phyloP scores from a whole-genome alignment of 2,888 invertebrate genomes.

The Molanna angustata region DNA sequence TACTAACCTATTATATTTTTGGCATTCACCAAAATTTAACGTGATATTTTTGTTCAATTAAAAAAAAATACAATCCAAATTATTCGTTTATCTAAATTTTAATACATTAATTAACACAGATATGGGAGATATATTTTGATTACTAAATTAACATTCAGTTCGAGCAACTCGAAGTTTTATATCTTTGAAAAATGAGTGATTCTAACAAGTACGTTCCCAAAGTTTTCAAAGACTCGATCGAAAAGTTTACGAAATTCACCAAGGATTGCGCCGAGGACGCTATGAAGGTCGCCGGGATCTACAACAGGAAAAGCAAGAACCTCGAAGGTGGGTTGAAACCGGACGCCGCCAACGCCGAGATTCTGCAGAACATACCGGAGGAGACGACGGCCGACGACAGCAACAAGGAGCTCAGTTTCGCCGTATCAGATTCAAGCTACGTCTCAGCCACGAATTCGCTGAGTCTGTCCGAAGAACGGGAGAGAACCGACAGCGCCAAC shows the following conservation, averaged over 20 bases:
- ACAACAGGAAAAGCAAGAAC: too few relatives aligned
- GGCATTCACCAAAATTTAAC: too few relatives aligned
- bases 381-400: too few relatives aligned
- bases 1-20: too few relatives aligned
- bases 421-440: background rate
- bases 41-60: too few relatives aligned
- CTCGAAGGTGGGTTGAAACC: background rate
- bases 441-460: background rate
- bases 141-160: too few relatives aligned
- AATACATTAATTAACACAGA: too few relatives aligned
- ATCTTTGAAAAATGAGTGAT: slow-evolving; percentile 6
- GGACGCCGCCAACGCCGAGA: background rate
- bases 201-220: background rate
- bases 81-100: too few relatives aligned
- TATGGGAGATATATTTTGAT: too few relatives aligned
- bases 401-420: background rate
- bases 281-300: background rate
- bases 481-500: background rate
- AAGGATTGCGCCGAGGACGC: slow-evolving; percentile 10
- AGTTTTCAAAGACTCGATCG: slow-evolving; percentile 1
- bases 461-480: background rate
- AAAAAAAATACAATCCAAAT: too few relatives aligned
- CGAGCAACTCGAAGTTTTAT: too few relatives aligned
- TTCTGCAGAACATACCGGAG: background rate
- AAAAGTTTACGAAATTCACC: slow-evolving; percentile 7